These are phyloP conservation scores for Schizopygopsis malacanthus DNA, from an alignment of 2,797 vertebrate genomes.

Conservation along the genomic window DNA sequence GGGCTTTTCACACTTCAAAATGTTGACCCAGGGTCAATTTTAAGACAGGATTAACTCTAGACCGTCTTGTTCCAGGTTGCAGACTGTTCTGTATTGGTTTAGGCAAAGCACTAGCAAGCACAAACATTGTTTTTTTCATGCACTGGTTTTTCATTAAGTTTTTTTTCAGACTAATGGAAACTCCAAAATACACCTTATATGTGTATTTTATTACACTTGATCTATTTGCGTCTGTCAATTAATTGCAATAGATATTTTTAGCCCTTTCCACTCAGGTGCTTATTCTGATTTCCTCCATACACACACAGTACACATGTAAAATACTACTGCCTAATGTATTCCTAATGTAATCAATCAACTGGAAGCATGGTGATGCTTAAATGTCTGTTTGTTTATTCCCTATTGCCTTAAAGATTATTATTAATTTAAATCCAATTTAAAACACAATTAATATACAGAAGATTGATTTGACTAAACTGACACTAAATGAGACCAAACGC, in stretches of 20 bases:
- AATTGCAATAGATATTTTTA: background rate
- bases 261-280: background rate
- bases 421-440: background rate
- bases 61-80: background rate
- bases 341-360: background rate
- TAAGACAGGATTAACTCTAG: background rate
- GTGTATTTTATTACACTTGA: background rate
- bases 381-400: background rate
- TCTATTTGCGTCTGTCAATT: background rate
- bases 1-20: slow-evolving; percentile 22
- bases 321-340: background rate
- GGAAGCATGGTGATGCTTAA: background rate
- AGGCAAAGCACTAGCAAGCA: background rate
- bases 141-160: background rate
- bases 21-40: slow-evolving; percentile 19
- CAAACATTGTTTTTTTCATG: background rate
- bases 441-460: background rate
- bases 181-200: background rate
- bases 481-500: background rate
- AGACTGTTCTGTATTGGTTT: background rate
- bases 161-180: no score
- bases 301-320: background rate
- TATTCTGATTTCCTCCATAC: background rate
- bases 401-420: background rate
- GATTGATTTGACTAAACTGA: background rate